These are phyloP conservation scores for Oriolus oriolus DNA, from an alignment of 2,113 vertebrate species.

Conservation along the genomic window DNA sequence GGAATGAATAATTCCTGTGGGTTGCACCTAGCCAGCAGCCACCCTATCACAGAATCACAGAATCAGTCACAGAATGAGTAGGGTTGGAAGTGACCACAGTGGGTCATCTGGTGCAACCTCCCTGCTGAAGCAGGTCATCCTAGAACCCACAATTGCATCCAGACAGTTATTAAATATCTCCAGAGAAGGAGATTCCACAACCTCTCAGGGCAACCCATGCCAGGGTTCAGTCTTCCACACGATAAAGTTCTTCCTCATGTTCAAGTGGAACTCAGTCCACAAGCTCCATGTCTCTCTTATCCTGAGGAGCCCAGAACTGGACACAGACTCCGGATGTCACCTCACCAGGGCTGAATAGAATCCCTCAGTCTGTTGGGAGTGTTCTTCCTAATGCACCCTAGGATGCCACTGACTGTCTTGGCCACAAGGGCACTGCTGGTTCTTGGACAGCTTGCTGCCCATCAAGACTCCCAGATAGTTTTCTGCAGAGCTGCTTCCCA, in stretches of 20 bases:
- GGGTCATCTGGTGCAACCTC: neutral
- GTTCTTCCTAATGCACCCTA: neutral
- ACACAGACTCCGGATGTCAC: neutral
- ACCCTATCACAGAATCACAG: neutral
- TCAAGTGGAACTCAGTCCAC: neutral
- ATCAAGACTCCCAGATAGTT: neutral
- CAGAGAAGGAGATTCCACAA: neutral
- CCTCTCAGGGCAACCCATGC: neutral
- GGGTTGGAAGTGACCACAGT: neutral
- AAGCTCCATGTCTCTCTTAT: neutral
- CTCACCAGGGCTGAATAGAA: neutral
- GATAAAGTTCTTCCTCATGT: neutral
- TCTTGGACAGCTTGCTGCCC: neutral
- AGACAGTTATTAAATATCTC: neutral
- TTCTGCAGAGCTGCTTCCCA: neutral
- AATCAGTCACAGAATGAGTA: neutral
- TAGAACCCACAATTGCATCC: neutral
- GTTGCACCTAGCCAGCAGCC: neutral
- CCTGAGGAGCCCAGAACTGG: neutral
- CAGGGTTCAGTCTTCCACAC: neutral
- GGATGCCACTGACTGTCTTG: neutral
- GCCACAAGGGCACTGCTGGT: neutral
- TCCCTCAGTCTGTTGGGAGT: neutral
- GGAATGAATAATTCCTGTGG: neutral
- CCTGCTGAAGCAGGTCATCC: neutral